Conservation (phyloP, 2,797 vertebrate species). For the Tragopan temminckii region DNA sequence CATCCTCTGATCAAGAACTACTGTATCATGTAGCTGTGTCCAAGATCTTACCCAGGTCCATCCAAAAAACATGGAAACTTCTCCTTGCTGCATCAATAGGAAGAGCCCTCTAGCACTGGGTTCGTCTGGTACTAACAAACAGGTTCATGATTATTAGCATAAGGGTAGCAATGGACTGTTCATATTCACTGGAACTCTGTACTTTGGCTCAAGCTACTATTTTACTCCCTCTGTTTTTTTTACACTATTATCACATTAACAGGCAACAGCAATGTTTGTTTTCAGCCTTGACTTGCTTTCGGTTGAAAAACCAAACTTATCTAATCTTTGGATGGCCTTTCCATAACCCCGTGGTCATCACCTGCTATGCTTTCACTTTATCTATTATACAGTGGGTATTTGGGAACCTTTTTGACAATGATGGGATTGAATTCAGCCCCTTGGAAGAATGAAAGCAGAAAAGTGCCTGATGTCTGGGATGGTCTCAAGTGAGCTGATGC, state of each 20-base stretch:
- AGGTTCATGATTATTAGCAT: not conserved
- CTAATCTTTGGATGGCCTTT: not conserved
- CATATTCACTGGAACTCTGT: not conserved
- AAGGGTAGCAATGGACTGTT: not conserved
- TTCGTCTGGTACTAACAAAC: not conserved
- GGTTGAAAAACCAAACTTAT: not conserved
- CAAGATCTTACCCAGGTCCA: not conserved
- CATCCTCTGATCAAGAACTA: not conserved
- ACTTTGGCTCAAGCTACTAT: not conserved
- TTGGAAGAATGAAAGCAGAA: not conserved
- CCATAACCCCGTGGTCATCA: accelerated
- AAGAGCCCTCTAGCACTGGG: not conserved
- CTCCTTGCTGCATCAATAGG: not conserved
- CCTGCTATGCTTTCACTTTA: accelerated
- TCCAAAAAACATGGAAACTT: not conserved
- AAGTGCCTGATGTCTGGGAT: not conserved
- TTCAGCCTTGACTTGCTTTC: not conserved
- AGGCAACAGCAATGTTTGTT: not conserved
- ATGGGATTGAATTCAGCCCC: not conserved
- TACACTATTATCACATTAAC: not conserved
- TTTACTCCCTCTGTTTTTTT: not conserved
- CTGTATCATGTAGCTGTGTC: not conserved
- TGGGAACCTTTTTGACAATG: not conserved
- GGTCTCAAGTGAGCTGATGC: not conserved
- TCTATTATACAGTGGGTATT: no score